These are phyloP conservation scores for Leptinotarsa defecta DNA, from an alignment of 1,140 invertebrate genomes.

Conservation along the genomic window DNA sequence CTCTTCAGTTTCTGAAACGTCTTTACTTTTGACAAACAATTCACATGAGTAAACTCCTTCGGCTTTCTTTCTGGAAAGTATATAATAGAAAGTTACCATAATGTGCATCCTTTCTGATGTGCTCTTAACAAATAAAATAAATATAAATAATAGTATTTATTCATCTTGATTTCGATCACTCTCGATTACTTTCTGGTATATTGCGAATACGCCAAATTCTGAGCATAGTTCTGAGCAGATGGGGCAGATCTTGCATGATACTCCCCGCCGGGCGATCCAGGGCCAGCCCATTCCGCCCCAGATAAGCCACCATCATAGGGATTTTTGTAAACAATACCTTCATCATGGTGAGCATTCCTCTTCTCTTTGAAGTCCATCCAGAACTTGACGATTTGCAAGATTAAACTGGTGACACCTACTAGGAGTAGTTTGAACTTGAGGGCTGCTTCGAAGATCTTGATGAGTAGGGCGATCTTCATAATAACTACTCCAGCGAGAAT, in stretches of 20 bases:
- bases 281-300: conserved; percentile 14
- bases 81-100: no score
- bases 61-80: no score
- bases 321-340: conserved; percentile 16
- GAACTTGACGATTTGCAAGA: conserved; percentile 20
- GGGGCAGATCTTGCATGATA: conserved; percentile 15
- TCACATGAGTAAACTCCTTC: no score
- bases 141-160: background rate
- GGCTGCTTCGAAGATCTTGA: conserved; percentile 25
- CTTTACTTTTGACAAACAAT: no score
- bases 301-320: conserved; percentile 4
- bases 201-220: conserved; percentile 20
- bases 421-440: conserved; percentile 25
- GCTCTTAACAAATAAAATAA: background rate
- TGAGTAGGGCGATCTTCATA: conserved; percentile 5
- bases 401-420: background rate
- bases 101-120: no score
- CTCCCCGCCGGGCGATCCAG: conserved; percentile 6
- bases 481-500: conserved; percentile 11
- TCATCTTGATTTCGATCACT: background rate
- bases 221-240: background rate
- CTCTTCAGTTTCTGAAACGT: no score
- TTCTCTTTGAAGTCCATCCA: conserved; percentile 19
- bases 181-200: background rate
- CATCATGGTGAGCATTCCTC: conserved; percentile 9